Percentiles rank a stretch among this genome's conserved stretches.
Conservation (phyloP, 2,888 invertebrate species). For the Dugesia japonica region DNA sequence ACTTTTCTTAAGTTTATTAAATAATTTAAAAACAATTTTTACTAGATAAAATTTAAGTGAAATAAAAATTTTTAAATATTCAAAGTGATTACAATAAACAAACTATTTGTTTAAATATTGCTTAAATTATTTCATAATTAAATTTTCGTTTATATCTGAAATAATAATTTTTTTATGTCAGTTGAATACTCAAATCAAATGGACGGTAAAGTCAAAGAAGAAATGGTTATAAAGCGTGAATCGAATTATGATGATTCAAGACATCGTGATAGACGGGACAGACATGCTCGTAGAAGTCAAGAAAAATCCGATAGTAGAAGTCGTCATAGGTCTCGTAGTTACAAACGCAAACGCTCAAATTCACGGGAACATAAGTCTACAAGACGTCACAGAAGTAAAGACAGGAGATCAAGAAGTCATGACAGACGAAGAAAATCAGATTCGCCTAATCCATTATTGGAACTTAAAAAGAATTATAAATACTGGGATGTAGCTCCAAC, state of each 20-base stretch:
- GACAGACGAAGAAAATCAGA: neutral
- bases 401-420: neutral
- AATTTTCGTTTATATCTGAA: neutral
- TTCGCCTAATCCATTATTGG: neutral
- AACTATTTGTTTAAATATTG: neutral
- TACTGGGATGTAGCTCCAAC: constrained; percentile 98
- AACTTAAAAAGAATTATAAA: constrained; percentile 42
- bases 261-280: neutral
- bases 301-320: neutral
- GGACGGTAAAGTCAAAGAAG: constrained; percentile 2
- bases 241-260: neutral
- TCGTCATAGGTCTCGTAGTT: constrained; percentile 12
- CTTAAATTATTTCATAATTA: neutral
- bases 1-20: too few relatives aligned
- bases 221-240: neutral
- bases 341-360: neutral
- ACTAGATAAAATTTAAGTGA: too few relatives aligned
- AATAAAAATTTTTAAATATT: too few relatives aligned
- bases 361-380: neutral
- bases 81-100: neutral
- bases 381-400: neutral
- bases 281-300: neutral
- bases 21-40: too few relatives aligned
- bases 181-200: constrained; percentile 20
- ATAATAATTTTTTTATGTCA: neutral